Evolutionary conservation across 2,113 vertebrate genomes (phyloP).

Genomic region (Pseudonaja textilis): DNA sequence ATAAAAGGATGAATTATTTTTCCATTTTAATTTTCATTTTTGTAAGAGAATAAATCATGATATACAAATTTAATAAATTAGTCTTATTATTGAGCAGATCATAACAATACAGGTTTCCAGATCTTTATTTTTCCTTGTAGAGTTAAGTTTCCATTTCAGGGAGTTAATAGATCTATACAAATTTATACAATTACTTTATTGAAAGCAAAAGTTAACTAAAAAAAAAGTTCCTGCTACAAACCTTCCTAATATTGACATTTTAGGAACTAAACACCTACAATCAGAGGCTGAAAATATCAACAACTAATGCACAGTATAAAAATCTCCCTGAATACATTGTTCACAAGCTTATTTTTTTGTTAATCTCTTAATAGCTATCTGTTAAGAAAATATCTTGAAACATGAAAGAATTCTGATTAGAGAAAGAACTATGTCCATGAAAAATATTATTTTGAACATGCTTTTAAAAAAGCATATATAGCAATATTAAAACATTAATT

Average conservation of each 20-base stretch:
- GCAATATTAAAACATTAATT: neutral
- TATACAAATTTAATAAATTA: neutral
- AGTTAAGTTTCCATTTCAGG: neutral
- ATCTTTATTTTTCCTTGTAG: neutral
- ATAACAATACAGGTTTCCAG: neutral
- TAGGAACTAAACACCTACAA: neutral
- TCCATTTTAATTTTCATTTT: neutral
- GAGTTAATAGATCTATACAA: neutral
- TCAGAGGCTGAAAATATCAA: neutral
- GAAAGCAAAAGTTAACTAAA: neutral
- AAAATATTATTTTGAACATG: too few species aligned
- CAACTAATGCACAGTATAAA: neutral
- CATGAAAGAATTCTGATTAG: neutral
- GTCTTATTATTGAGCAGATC: neutral
- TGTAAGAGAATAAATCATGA: neutral
- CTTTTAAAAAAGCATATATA: neutral
- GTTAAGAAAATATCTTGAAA: neutral
- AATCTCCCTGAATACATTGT: neutral
- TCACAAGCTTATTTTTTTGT: neutral
- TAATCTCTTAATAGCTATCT: neutral
- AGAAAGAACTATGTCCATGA: neutral
- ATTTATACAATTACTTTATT: neutral
- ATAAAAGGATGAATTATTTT: neutral
- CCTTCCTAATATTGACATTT: neutral
- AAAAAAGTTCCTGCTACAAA: neutral